Percentiles rank a stretch among this genome's conserved stretches.
Evolutionary conservation across 2,113 vertebrate species (phyloP).

Genomic region (Takifugu flavidus): DNA sequence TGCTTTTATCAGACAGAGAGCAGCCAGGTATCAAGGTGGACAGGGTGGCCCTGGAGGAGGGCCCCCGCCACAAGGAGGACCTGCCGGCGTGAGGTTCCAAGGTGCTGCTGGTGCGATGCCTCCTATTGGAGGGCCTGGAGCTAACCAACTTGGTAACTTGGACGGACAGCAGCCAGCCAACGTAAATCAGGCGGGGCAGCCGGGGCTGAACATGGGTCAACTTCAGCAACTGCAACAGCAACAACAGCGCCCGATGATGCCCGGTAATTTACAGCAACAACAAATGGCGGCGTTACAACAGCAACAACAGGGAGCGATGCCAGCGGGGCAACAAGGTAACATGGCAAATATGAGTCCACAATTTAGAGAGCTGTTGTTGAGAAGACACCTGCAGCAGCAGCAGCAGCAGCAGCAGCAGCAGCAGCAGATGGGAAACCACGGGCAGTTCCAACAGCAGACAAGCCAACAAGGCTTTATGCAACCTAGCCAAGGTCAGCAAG

Average conservation of each 20-base stretch:
- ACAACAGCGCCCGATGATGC: constrained; percentile 74
- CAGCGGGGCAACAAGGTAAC: constrained; percentile 79
- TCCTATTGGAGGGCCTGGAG: constrained; percentile 57
- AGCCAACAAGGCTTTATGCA: constrained; percentile 81
- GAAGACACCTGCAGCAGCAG: constrained; percentile 78
- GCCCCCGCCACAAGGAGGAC: constrained; percentile 58
- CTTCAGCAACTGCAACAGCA: constrained; percentile 77
- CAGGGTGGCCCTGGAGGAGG: constrained; percentile 65
- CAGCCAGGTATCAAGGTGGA: constrained; percentile 83
- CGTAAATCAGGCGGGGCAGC: constrained; percentile 70
- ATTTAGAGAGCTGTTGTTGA: constrained; percentile 83
- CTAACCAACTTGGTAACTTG: constrained; percentile 60
- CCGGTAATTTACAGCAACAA: constrained; percentile 74
- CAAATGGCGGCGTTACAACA: constrained; percentile 72
- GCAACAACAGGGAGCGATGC: constrained; percentile 82
- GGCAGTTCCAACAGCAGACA: constrained; percentile 88
- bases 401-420: constrained; percentile 74
- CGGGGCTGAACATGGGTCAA: constrained; percentile 84
- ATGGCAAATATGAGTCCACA: constrained; percentile 76
- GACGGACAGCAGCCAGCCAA: constrained; percentile 71
- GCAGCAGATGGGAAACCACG: constrained; percentile 86
- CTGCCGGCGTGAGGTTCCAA: constrained; percentile 78
- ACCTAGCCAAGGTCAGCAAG: constrained; percentile 75
- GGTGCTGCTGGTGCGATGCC: constrained; percentile 66
- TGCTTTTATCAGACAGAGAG: constrained; percentile 94